Evolutionary conservation across 2,113 vertebrate species (phyloP).

Genomic region (Protobothrops mucrosquamatus): DNA sequence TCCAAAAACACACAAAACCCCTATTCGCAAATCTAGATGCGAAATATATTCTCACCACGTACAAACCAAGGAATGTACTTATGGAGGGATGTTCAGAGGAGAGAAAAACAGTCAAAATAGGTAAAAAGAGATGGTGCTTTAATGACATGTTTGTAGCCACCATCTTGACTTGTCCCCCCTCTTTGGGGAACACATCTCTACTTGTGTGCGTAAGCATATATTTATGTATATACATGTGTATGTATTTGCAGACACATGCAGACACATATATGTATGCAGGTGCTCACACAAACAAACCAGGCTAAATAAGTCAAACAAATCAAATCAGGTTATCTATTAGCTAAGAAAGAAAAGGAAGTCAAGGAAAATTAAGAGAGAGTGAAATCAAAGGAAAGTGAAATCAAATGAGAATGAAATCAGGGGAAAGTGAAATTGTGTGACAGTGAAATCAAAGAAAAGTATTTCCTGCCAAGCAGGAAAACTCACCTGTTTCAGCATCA

Average conservation of each 20-base stretch:
- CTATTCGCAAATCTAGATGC: not conserved
- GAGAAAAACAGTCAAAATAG: not conserved
- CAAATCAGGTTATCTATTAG: not conserved
- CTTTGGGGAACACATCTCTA: not conserved
- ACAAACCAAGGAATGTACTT: not conserved
- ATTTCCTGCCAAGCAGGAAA: not conserved
- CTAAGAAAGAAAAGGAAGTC: not conserved
- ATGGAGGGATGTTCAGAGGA: not conserved
- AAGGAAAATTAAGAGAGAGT: not conserved
- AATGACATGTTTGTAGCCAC: not conserved
- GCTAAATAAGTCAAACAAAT: too few species aligned
- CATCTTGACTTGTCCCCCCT: not conserved
- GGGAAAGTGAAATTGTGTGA: not conserved
- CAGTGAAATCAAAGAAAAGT: not conserved
- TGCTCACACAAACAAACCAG: not conserved
- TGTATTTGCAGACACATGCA: not conserved
- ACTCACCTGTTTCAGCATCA: constrained; percentile 76
- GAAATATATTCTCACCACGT: not conserved
- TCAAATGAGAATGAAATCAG: not conserved
- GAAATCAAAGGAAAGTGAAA: too few species aligned
- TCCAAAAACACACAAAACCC: not conserved
- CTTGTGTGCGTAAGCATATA: not conserved
- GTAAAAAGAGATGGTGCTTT: not conserved
- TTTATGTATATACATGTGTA: not conserved
- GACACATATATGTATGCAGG: not conserved